phyloP scores from a whole-genome alignment of 2,888 invertebrate species.

The Drosophila quasianomalipes region DNA sequence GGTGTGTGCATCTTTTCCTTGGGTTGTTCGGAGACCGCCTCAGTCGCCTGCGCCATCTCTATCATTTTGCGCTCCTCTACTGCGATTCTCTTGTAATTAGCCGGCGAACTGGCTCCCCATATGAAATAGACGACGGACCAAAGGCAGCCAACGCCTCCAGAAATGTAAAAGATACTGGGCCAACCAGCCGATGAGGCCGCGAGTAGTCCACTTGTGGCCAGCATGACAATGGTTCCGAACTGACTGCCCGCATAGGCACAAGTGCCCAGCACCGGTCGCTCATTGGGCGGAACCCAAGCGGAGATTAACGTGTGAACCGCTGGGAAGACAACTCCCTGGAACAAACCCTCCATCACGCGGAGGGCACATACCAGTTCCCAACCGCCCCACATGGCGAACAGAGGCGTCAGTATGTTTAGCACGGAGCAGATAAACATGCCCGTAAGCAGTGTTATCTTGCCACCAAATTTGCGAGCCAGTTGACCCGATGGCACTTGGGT shows the following conservation, averaged over 20 bases:
- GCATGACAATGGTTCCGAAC: conserved; percentile 91
- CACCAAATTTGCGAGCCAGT: conserved; percentile 90
- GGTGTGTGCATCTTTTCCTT: conserved; percentile 87
- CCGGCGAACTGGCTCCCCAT: conserved; percentile 89
- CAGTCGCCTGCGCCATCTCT: conserved; percentile 86
- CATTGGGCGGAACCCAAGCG: conserved; percentile 89
- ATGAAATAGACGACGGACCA: conserved; percentile 88
- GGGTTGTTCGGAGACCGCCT: conserved; percentile 53
- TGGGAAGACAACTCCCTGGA: conserved; percentile 89
- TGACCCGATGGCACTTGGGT: conserved; percentile 89
- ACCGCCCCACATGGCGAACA: conserved; percentile 88
- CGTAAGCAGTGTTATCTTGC: conserved; percentile 87
- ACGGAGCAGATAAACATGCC: conserved; percentile 88
- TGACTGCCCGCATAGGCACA: conserved; percentile 91
- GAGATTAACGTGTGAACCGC: conserved; percentile 89
- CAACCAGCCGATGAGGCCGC: conserved; percentile 90
- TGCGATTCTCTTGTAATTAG: conserved; percentile 87
- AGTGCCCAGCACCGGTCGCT: conserved; percentile 89
- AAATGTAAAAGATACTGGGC: conserved; percentile 92
- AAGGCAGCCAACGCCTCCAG: conserved; percentile 88
- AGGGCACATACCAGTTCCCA: conserved; percentile 88
- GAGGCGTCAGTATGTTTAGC: conserved; percentile 89
- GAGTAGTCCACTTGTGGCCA: conserved; percentile 90
- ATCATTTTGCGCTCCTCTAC: conserved; percentile 89
- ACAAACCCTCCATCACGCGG: conserved; percentile 89